Evolutionary conservation across 92 coral and sea anemone genomes (phyloP), one percentile per base, ranked within the genome.

Genomic region (Phymanthus crucifer): DNA sequence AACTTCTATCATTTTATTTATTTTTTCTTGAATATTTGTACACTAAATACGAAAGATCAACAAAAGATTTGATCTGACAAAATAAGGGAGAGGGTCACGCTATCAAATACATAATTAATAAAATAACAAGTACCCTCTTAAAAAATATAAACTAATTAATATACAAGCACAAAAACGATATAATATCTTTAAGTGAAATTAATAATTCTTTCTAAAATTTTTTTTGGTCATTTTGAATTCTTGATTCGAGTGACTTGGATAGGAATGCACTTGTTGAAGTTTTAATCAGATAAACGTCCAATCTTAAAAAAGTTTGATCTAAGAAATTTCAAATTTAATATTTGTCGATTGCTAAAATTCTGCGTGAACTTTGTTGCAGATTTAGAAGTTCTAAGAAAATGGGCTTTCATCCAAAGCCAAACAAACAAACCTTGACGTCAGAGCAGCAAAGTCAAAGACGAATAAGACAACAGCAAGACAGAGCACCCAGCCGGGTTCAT

Each of bases 391-490:
- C 12, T 27, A 61, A 61, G 29, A 12, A 27, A 21, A 61, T 61
- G 68, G 68, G 68, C 35, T 61, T 61, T 10, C 34, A 54, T 54
- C 12, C 64, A 19, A 54, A 61, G 68, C 68, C 68, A 0, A 61
- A 61, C 68, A 61, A 61, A 61, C 68, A 61, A 26, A 9, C 68
- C 2, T 2, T 61, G 68, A 61, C 34, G 68, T 61, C 68, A 61
- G 68, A 61, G 29, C 68, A 61, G 29, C 13, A 14, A 77, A 32
- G 72, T 77, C 81, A 77, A 77, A 21, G 47, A 12, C n/a, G 32
- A 61, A 36, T 43, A 40, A 45, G 32, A 31, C 81, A 61, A 64
- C 73, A 69, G 13, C n/a, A 34, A 5, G 52, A 56, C 52, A 38
- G 72, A n/a, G 8, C 16, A 7, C 68, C 68, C 68, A 26, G 64